A percentile compares a stretch with the other conserved stretches of the same genome.
Conservation (phyloP, 1,140 invertebrate species). For the Phenacoccus solenopsis region DNA sequence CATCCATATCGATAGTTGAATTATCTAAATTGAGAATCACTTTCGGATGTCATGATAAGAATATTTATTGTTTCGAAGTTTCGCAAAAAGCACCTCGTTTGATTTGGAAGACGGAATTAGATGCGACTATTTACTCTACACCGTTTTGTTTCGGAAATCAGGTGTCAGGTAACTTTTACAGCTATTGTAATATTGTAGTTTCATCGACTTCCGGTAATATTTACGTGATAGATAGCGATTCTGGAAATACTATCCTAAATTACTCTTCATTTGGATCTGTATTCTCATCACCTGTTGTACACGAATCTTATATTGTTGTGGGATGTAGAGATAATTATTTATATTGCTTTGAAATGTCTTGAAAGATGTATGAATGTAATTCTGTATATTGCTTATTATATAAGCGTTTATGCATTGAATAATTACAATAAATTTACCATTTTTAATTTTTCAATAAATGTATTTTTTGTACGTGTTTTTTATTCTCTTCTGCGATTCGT, state of each 20-base stretch:
- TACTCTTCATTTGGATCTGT: conserved; percentile 25
- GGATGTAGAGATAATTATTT: conserved; percentile 36
- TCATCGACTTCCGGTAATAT: neutral
- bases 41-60: conserved; percentile 34
- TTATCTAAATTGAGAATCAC: conserved; percentile 24
- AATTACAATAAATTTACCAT: too few species aligned
- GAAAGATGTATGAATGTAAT: too few species aligned
- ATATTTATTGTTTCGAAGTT: conserved; percentile 32
- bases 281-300: conserved; percentile 36
- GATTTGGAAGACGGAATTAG: conserved; percentile 31
- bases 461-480: too few species aligned
- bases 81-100: conserved; percentile 23
- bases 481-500: too few species aligned
- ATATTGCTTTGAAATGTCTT: conserved; percentile 29
- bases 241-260: conserved; percentile 27
- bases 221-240: neutral
- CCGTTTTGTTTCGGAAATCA: conserved; percentile 27
- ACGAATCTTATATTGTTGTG: conserved; percentile 29
- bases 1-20: conserved; percentile 27
- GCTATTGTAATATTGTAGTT: conserved; percentile 5
- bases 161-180: neutral
- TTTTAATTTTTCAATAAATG: too few species aligned
- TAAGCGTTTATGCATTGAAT: too few species aligned
- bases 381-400: too few species aligned
- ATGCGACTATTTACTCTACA: conserved; percentile 32